Evolutionary conservation across 2,888 invertebrate species (phyloP).

Genomic region (Morinoia aosen): DNA sequence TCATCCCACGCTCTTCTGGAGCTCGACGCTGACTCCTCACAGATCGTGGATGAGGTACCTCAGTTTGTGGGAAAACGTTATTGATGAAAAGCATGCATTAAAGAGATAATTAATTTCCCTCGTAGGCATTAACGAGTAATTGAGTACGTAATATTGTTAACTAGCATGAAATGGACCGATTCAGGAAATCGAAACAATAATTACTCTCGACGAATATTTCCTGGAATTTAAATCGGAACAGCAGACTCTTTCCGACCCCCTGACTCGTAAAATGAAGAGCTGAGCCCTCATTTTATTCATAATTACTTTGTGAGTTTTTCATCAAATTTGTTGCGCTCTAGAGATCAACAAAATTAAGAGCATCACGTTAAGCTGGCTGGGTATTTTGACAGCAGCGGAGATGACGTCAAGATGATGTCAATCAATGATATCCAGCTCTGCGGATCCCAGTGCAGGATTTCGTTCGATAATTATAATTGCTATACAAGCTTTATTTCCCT

Average conservation of each 20-base stretch:
- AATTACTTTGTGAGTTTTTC: not conserved
- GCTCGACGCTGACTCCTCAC: not conserved
- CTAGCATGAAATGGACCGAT: not conserved
- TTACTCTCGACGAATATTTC: not conserved
- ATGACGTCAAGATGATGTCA: too few species aligned
- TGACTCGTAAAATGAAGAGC: not conserved
- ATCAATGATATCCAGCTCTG: too few species aligned
- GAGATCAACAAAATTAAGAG: not conserved
- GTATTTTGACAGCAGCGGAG: not conserved
- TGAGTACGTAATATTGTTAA: not conserved
- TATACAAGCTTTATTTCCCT: not conserved
- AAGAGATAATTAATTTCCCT: not conserved
- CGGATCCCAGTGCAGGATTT: too few species aligned
- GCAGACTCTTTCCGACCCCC: not conserved
- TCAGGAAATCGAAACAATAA: not conserved
- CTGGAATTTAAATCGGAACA: not conserved
- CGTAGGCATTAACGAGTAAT: not conserved
- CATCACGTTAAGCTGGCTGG: not conserved
- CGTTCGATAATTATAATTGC: not conserved
- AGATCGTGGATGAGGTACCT: not conserved
- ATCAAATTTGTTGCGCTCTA: not conserved
- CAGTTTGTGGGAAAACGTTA: not conserved
- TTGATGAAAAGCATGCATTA: not conserved
- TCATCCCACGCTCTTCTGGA: not conserved
- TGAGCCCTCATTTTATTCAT: not conserved